Evolutionary conservation across 2,888 invertebrate species (phyloP), one percentile per base, ranked within the genome.

Genomic region (Synanthedon formicaeformis): DNA sequence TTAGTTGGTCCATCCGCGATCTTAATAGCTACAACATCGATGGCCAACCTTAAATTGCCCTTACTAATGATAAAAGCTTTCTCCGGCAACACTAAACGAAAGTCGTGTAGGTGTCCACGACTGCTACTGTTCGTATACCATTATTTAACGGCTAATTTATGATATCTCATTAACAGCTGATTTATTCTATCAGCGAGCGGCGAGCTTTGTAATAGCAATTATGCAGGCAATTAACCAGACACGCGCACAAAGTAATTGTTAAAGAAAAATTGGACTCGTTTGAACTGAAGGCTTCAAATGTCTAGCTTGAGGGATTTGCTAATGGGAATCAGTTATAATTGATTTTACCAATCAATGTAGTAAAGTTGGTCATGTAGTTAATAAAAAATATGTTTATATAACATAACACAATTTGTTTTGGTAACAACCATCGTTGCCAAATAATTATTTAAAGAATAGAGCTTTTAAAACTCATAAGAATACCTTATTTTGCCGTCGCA

Each of bases 121-220:
- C 45, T 14, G 45, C 45, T 45, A 45, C 45, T 14, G 45, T 45
- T 45, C 8, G 8, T 14, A 13, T 45, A 45, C 45, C 45, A 49
- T 49, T 49, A 49, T 49, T 49, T 49, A 49, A 53, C 53, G 12
- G 41, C 52, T 41, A 53, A 57, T 57, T 58, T 57, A 60, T 57
- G 57, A 60, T 53, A 55, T 51, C 56, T 57, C 54, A 58, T 60
- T 57, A 61, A 56, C 54, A 54, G 41, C 53, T 56, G 57, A 60
- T 60, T 61, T 60, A 61, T 57, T 54, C 53, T 50, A 49, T 54
- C 54, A 54, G 53, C 40, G 8, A 12, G 45, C 45, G 45, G 45
- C 45, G 45, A 45, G 45, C 45, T 45, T 45, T 45, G 45, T 45
- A 14, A 45, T 45, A 12, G 18, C 16, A 16, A 49, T 49, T 49